A percentile compares a stretch with the other conserved stretches of the same genome.
Conservation (phyloP, 2,888 invertebrate species). For the Anagyrus pseudococci region DNA sequence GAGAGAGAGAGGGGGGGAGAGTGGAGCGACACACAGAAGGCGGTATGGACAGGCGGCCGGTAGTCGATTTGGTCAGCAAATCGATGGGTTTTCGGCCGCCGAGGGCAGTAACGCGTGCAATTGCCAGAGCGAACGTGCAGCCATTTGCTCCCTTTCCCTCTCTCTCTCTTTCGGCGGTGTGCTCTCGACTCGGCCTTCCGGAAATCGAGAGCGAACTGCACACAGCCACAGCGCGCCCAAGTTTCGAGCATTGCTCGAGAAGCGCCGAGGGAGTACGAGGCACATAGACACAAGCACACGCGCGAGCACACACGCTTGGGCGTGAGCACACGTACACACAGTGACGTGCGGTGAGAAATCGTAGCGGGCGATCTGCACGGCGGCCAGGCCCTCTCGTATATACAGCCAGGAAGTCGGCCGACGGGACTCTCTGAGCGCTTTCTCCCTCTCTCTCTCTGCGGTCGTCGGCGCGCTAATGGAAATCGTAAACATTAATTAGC, state of each 20-base stretch:
- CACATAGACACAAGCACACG: too few relatives aligned
- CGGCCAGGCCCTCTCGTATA: conserved; percentile 29
- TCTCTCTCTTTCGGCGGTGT: too few relatives aligned
- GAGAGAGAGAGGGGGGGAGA: too few relatives aligned
- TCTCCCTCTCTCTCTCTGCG: conserved; percentile 39
- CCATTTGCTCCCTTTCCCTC: too few relatives aligned
- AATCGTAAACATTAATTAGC: conserved; percentile 56
- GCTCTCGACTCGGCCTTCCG: conserved; percentile 14
- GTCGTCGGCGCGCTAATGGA: conserved; percentile 52
- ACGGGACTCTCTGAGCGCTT: too few relatives aligned
- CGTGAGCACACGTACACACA: not conserved
- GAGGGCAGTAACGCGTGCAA: conserved; percentile 4
- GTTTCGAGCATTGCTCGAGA: not conserved
- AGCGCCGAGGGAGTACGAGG: too few relatives aligned
- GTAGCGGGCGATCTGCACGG: too few relatives aligned
- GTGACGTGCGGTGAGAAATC: conserved; percentile 38
- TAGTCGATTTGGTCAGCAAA: conserved; percentile 11
- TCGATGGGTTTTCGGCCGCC: conserved; percentile 27
- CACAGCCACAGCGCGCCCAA: not conserved
- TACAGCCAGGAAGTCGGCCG: conserved; percentile 48
- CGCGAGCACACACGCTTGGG: not conserved
- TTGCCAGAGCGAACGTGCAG: conserved; percentile 7
- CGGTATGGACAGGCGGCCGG: too few relatives aligned
- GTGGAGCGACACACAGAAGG: too few relatives aligned
- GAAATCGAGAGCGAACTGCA: conserved; percentile 16